A percentile compares a stretch with the other conserved stretches of the same genome.
Evolutionary conservation across 35 echinoderm and acorn worm species (phyloP).

Genomic region (Nesometra sesokonis): DNA sequence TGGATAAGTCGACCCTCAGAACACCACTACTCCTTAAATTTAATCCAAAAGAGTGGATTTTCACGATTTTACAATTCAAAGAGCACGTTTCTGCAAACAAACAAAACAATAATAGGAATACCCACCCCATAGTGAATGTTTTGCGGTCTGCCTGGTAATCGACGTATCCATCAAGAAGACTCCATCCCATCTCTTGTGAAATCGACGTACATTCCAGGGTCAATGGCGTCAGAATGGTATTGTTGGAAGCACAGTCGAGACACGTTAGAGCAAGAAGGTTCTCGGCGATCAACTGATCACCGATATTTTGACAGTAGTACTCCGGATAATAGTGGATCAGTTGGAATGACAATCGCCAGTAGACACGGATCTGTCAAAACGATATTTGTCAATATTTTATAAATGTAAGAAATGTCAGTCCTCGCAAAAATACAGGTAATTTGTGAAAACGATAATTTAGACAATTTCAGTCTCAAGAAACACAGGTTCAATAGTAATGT

Average conservation of each 20-base stretch:
- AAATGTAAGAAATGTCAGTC: too few relatives aligned
- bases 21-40: too few relatives aligned
- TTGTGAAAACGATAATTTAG: too few relatives aligned
- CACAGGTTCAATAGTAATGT: too few relatives aligned
- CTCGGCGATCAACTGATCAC: neutral
- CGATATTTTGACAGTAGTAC: neutral
- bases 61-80: too few relatives aligned
- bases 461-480: too few relatives aligned
- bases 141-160: neutral
- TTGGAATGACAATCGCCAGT: neutral
- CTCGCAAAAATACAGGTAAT: too few relatives aligned
- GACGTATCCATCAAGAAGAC: neutral
- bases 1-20: too few relatives aligned
- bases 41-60: too few relatives aligned
- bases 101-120: neutral
- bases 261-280: neutral
- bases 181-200: neutral
- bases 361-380: neutral
- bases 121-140: neutral
- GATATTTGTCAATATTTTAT: too few relatives aligned
- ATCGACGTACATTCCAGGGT: neutral
- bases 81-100: too few relatives aligned
- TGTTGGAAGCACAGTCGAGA: neutral
- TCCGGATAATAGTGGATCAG: neutral
- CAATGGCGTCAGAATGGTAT: neutral